Base-by-base conservation (phyloP, 2,113 vertebrate species). In the Desmodus rotundus region DNA sequence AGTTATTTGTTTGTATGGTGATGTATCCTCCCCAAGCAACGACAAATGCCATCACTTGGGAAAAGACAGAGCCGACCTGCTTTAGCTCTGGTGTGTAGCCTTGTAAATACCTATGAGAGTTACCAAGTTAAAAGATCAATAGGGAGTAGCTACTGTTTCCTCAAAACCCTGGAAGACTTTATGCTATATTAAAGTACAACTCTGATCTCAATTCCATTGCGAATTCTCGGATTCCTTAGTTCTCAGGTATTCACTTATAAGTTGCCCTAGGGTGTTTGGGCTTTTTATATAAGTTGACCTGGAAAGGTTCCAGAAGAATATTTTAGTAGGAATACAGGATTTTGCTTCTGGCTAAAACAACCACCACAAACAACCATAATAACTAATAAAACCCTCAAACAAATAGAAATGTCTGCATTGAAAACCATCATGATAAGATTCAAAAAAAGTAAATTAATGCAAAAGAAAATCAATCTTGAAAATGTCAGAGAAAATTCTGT, bases 91-190 rank as follows among this genome's bases (percentile, higher is more conserved):
- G 73, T 68, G 15, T 56, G 31, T 41, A 94, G 43, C n/a, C 54
- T 63, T 81, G 61, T 84, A 84, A 94, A 86, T 87, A 87, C 83
- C 78, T 26, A 50, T 36, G 45, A 74, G 14, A 22, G n/a, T 58
- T 81, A 24, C 33, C 61, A 70, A 83, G 65, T 80, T 74, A 87
- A 84, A 89, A 82, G 38, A 94, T 91, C 83, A 94, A 68, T n/a
- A 76, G 43, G 41, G 61, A 94, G 38, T 36, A 89, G 45, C n/a
- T 95, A 56, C 73, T 72, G 33, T 67, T 87, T 95, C 54, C 58
- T 96, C 84, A 89, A 95, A 94, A 58, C 72, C 94, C 65, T 73
- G 14, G 67, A 20, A 74, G 72, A 74, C 54, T 67, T 95, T 73
- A 58, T 72, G n/a, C 43, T 80, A 4, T 45, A 16, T 26, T 73